Evolutionary conservation across 2,113 vertebrate species (phyloP), one percentile per base, ranked within the genome.

Genomic region (Abramis brama): DNA sequence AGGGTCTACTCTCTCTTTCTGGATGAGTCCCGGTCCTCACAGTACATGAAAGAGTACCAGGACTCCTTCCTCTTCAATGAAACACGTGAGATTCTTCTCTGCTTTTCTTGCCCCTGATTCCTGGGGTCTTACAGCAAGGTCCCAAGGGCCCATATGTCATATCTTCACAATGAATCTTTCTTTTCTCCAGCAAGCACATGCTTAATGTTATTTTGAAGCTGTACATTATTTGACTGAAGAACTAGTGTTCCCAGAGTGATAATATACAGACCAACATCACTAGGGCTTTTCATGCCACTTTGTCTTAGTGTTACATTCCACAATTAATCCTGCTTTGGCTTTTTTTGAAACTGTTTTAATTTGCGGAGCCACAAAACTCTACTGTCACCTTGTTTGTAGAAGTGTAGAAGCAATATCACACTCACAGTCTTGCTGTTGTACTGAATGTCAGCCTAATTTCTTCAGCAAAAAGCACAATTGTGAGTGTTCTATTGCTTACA

Each of bases 1-100:
- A 90, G 96, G 0, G 97, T 97, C 8, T 98, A 98, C 91, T 97
- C 97, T 0, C 95, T 98, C 80, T 98, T 98, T 88, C 93, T 98
- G 94, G 97, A 98, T 0, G 96, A 97, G 88, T 95, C 96, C 0
- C 93, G 96, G 5, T 97, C 97, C 43, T 97, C 97, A 1, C 96
- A 97, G 92, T 98, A 98, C 92, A 97, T 98, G 97, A 98, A 97
- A 90, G 96, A 98, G 64, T 97, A 97, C 88, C 97, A 98, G 91
- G 97, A 98, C 2, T 96, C 97, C 88, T 97, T 96, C 93, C 95
- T 98, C 90, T 98, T 98, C 87, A 97, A 98, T 0, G 97, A 98
- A 93, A 94, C 96, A 87, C 95, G 97, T 98, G 88, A 96, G 97
- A 50, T 30, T 27, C 2, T 7, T 39, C 2, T 36, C 62, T 5